These are phyloP conservation scores for Heteractis magnifica DNA, from an alignment of 92 coral and sea anemone species.

Conservation along the genomic window DNA sequence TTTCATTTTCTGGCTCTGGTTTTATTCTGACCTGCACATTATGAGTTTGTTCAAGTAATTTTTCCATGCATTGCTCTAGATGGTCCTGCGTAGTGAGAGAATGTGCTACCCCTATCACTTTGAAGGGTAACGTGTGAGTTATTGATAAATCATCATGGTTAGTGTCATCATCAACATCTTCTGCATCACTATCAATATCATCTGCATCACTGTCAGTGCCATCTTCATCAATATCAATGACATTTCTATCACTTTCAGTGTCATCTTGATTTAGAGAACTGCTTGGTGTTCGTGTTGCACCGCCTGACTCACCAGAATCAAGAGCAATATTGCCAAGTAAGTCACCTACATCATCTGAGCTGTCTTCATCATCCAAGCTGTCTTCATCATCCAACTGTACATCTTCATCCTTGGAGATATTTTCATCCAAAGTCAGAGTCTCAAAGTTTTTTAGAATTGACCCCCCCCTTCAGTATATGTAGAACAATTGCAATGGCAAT, in stretches of 20 bases:
- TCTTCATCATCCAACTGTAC: too few relatives aligned
- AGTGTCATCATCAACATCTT: background rate
- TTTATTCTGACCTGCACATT: constrained; percentile 7
- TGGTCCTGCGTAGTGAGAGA: constrained; percentile 14
- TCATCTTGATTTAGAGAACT: background rate
- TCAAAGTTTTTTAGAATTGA: too few relatives aligned
- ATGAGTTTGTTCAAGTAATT: background rate
- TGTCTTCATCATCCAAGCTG: too few relatives aligned
- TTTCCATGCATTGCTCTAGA: constrained; percentile 16
- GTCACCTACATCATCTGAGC: too few relatives aligned
- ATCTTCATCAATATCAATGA: background rate
- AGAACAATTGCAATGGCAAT: too few relatives aligned
- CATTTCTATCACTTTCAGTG: background rate
- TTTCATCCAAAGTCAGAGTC: too few relatives aligned
- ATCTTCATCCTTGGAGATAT: too few relatives aligned
- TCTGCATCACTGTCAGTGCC: background rate
- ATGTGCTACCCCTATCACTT: constrained; percentile 21
- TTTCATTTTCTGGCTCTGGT: constrained; percentile 54
- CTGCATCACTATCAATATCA: background rate
- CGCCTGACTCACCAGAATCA: too few relatives aligned
- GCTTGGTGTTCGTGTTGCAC: too few relatives aligned
- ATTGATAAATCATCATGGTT: background rate
- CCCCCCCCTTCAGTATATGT: too few relatives aligned
- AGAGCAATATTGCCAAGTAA: too few relatives aligned
- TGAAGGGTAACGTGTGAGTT: constrained; percentile 8